A percentile compares a stretch with the other conserved stretches of the same genome.
Evolutionary conservation across 2,888 invertebrate species (phyloP).

Genomic region (Biston betularia): DNA sequence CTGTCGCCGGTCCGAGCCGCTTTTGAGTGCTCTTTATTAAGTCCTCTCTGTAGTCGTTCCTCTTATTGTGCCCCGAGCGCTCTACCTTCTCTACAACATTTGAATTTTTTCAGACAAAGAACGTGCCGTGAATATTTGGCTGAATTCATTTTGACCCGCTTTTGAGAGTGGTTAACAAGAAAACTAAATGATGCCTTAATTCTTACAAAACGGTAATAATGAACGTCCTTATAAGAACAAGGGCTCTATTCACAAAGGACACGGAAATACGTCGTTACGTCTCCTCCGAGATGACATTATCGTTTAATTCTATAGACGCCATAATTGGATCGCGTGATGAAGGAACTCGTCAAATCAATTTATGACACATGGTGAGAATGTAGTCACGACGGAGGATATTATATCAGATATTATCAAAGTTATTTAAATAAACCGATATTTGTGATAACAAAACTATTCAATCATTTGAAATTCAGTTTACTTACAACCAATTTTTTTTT

Average conservation of each 20-base stretch:
- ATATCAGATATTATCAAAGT: neutral
- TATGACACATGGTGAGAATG: slow-evolving; percentile 34
- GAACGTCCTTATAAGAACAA: slow-evolving; percentile 16
- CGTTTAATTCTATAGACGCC: slow-evolving; percentile 60
- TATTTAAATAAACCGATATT: too few species aligned
- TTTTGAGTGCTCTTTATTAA: slow-evolving; percentile 78
- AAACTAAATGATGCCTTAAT: slow-evolving; percentile 9
- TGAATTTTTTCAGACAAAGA: slow-evolving; percentile 48
- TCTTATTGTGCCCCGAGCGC: slow-evolving; percentile 63
- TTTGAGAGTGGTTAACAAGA: slow-evolving; percentile 13
- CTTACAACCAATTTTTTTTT: too few species aligned
- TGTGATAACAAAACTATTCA: too few species aligned
- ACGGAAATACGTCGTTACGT: slow-evolving; percentile 58
- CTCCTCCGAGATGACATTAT: slow-evolving; percentile 61
- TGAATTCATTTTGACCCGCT: slow-evolving; percentile 15
- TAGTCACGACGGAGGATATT: neutral
- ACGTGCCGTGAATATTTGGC: slow-evolving; percentile 36
- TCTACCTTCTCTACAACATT: slow-evolving; percentile 50
- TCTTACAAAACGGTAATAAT: neutral
- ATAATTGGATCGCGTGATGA: slow-evolving; percentile 60
- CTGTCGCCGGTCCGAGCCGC: slow-evolving; percentile 55
- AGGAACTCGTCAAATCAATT: slow-evolving; percentile 52
- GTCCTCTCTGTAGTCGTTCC: slow-evolving; percentile 69
- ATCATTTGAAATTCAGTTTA: too few species aligned
- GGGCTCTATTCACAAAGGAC: slow-evolving; percentile 4